Evolutionary conservation across 2,888 invertebrate genomes (phyloP), one percentile per base, ranked within the genome.

Genomic region (Dusona sp.): DNA sequence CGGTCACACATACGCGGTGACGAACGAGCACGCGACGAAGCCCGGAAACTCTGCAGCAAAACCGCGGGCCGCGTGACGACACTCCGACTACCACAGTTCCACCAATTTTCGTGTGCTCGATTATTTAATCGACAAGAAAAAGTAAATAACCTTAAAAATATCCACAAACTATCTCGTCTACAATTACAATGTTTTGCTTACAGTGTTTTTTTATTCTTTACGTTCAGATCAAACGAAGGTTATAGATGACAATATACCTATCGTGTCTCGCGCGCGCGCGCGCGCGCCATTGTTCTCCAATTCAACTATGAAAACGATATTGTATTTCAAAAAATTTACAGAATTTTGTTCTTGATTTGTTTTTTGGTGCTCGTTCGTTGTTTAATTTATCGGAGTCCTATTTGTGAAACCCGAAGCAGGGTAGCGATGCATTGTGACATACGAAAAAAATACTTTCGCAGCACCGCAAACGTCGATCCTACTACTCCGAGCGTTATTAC

Each of bases 401-500:
- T n/a, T n/a, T 25, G 3, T 4, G 29, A 29, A 6, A 16, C 6
- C 13, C 68, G 42, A 25, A n/a, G n/a, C n/a, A n/a, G 57, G 57
- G 3, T 42, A 8, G 25, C 57, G 74, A 61, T 74, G 13, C 57
- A 67, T 73, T 25, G 22, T 38, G 68, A 64, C 38, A 48, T 25
- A 61, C 33, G 29, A 61, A 48, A 64, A 42, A 38, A 42, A 45
- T 61, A 33, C 51, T 36, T 54, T 36, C 42, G 6, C 22, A 7
- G n/a, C n/a, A n/a, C n/a, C 51, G 45, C 42, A 38, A 72, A 38
- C 75, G 65, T 33, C 77, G 77, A 70, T 77, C 84, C 29, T 68
- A 74, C 83, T 68, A 48, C 81, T 75, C 79, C 68, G 87, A 73
- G 85, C 87, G 91, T 91, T 87, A 87, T 90, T 91, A 90, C 91